A percentile compares a stretch with the other conserved stretches of the same genome.
These are phyloP conservation scores for Bombyx huttoni DNA, from an alignment of 2,888 invertebrate genomes.

Conservation along the genomic window DNA sequence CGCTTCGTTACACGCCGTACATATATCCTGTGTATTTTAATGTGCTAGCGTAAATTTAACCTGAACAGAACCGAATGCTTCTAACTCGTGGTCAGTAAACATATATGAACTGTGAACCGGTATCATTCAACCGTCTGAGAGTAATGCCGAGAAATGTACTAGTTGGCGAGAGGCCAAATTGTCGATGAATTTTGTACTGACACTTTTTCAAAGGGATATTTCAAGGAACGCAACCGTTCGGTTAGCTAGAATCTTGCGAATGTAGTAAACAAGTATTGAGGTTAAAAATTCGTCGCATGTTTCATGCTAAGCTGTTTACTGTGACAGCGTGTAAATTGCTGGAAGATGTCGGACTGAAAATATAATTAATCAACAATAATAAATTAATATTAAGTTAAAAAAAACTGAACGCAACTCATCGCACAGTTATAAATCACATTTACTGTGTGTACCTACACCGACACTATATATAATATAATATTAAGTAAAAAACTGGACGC, in stretches of 20 bases:
- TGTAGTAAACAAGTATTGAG: slow-evolving; percentile 43
- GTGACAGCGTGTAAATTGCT: slow-evolving; percentile 50
- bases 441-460: slow-evolving; percentile 6
- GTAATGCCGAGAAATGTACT: slow-evolving; percentile 51
- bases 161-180: slow-evolving; percentile 50
- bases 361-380: slow-evolving; percentile 25
- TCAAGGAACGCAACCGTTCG: slow-evolving; percentile 20
- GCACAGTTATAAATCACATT: slow-evolving; percentile 8
- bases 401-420: background rate
- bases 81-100: slow-evolving; percentile 53
- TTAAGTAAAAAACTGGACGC: slow-evolving; percentile 1
- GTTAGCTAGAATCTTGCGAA: slow-evolving; percentile 26
- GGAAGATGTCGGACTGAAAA: slow-evolving; percentile 35
- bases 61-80: slow-evolving; percentile 44
- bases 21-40: slow-evolving; percentile 40
- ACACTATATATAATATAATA: no score
- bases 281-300: slow-evolving; percentile 48
- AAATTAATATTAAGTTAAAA: background rate
- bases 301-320: slow-evolving; percentile 47
- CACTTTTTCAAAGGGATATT: slow-evolving; percentile 36
- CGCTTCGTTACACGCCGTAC: slow-evolving; percentile 49
- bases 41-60: slow-evolving; percentile 37
- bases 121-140: slow-evolving; percentile 46
- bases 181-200: slow-evolving; percentile 24
- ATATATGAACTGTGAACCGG: slow-evolving; percentile 60